Evolutionary conservation across 1,140 invertebrate genomes (phyloP).

Genomic region (Meloidogyne floridensis): DNA sequence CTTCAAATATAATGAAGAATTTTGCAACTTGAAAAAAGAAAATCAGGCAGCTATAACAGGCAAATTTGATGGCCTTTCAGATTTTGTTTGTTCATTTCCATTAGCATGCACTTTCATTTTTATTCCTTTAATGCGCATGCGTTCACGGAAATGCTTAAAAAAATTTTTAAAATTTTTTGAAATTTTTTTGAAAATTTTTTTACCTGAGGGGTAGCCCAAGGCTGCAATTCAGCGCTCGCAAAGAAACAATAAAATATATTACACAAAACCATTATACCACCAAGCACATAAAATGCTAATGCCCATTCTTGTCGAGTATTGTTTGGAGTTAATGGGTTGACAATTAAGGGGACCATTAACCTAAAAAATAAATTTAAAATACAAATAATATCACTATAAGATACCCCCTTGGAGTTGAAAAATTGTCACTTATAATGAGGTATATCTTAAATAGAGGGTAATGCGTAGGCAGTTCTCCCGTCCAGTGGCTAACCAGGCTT

Average conservation of each 20-base stretch:
- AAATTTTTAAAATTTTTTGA: not conserved
- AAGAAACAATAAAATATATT: slow-evolving; percentile 43
- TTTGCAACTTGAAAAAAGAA: not conserved
- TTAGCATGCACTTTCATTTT: not conserved
- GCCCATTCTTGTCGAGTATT: slow-evolving; percentile 46
- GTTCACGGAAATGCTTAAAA: slow-evolving; percentile 27
- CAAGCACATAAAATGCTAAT: slow-evolving; percentile 36
- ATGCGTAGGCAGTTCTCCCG: too few species aligned
- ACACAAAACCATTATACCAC: slow-evolving; percentile 38
- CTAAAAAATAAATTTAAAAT: slow-evolving; percentile 6
- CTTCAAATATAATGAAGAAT: too few species aligned
- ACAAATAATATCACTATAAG: not conserved
- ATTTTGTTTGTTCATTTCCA: not conserved
- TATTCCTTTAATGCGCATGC: slow-evolving; percentile 10
- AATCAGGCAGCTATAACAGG: slow-evolving; percentile 5
- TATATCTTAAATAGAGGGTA: too few species aligned
- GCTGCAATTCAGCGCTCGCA: slow-evolving; percentile 32
- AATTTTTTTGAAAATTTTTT: too few species aligned
- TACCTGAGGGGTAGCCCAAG: slow-evolving; percentile 33
- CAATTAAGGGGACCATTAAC: slow-evolving; percentile 38
- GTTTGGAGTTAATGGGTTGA: slow-evolving; percentile 40
- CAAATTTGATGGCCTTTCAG: not conserved
- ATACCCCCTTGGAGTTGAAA: too few species aligned
- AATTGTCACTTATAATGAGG: too few species aligned
- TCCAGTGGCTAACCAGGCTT: too few species aligned